Base-by-base conservation (phyloP, 2,888 invertebrate species). In the Drosophila pullipes region DNA sequence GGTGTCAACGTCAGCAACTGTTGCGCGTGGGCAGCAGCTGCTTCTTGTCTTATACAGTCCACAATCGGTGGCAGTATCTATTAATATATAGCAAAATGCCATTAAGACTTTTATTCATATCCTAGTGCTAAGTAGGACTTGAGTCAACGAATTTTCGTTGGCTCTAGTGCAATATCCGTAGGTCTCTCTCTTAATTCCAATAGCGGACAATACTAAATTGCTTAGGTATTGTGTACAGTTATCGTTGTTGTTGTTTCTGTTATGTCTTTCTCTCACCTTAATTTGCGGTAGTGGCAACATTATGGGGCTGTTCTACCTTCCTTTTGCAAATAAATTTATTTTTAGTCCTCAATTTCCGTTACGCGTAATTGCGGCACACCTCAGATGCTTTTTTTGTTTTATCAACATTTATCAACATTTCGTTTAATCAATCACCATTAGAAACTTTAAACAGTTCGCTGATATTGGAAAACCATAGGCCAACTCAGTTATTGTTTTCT, bases 341-440 rank as follows among this genome's bases (percentile, higher is more conserved):
- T 78, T 73, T 78, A 78, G 81, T 76, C 55, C 61, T 25, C 63
- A 82, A 82, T 85, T 85, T 76, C 70, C 83, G 78, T 65, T 59
- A 76, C 66, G 57, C 18, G 9, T 16, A 28, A n/a, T 47, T 62
- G 31, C 53, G 52, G 41, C 67, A 58, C 76, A 72, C 72, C 75
- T 77, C 33, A 63, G 57, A 60, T 67, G 73, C 49, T 54, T 52
- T 35, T 58, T 70, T 44, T 33, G 53, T 33, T 41, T 64, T 39
- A 60, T 37, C 55, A 66, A 53, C 44, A 33, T n/a, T 22, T 9
- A 16, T 41, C 41, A 28, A 22, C 25, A 22, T 31, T 53, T 41
- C 22, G 25, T 37, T 25, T 39, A 28, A 44, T 60, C 6, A 74
- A 67, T 47, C 59, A 52, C 41, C 30, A 39, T 18, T 18, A 28